Conservation (phyloP, 2,113 vertebrate species). For the Leptocoma aspasia region DNA sequence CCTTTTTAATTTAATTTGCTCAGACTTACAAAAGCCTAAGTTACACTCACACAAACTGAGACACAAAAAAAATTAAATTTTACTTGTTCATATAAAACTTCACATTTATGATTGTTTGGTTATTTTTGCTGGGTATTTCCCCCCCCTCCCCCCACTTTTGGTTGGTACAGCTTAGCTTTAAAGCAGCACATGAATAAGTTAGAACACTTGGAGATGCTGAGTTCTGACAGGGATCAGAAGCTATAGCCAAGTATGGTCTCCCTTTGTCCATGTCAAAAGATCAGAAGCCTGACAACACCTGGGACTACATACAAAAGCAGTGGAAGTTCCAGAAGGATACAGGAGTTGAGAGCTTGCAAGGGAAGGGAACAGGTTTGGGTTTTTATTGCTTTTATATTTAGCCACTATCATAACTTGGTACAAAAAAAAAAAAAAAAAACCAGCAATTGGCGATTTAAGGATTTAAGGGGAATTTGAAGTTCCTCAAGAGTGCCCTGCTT, state of each 20-base stretch:
- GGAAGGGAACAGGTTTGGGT: background rate
- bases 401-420: background rate
- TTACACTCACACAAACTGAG: background rate
- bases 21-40: background rate
- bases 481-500: background rate
- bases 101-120: background rate
- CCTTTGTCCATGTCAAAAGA: background rate
- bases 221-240: background rate
- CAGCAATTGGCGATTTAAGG: background rate
- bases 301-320: background rate
- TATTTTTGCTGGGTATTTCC: background rate
- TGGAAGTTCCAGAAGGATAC: background rate
- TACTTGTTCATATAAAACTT: background rate
- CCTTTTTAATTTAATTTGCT: background rate
- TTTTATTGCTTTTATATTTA: background rate
- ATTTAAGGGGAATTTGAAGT: background rate
- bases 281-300: background rate
- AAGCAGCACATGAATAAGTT: background rate
- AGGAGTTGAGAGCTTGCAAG: background rate
- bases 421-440: background rate
- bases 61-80: background rate
- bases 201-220: background rate
- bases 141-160: fast-evolving
- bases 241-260: background rate
- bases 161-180: background rate